Evolutionary conservation across 2,888 invertebrate species (phyloP).

Genomic region (Chymomyza amoena): DNA sequence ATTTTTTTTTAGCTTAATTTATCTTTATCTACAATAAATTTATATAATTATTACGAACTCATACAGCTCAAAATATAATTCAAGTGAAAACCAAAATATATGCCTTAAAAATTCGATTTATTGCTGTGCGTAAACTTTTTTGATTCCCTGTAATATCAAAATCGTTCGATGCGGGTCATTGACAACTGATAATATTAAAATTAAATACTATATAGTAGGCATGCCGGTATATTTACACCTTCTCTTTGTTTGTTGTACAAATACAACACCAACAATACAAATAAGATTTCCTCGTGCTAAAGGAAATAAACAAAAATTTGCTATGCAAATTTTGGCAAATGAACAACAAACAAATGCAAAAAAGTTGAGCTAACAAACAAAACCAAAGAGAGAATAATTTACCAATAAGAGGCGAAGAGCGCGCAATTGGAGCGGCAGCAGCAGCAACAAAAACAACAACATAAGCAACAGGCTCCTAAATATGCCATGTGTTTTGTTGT

Average conservation of each 20-base stretch:
- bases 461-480: not conserved
- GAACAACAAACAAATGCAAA: not conserved
- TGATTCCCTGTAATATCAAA: not conserved
- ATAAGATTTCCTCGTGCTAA: not conserved
- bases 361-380: not conserved
- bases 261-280: not conserved
- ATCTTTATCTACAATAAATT: too few species aligned
- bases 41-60: too few species aligned
- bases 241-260: not conserved
- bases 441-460: not conserved
- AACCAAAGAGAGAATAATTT: not conserved
- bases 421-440: not conserved
- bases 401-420: not conserved
- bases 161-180: conserved; percentile 32
- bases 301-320: conserved; percentile 7
- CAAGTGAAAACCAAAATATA: not conserved
- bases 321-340: conserved; percentile 7
- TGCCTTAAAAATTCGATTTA: too few species aligned
- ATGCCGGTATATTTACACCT: conserved; percentile 4
- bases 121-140: too few species aligned
- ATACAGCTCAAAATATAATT: not conserved
- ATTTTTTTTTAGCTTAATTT: too few species aligned
- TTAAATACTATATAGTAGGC: not conserved
- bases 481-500: conserved; percentile 4
- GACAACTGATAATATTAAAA: conserved; percentile 25